Base-by-base conservation (phyloP, 2,797 vertebrate species). In the Setipinna tenuifilis region DNA sequence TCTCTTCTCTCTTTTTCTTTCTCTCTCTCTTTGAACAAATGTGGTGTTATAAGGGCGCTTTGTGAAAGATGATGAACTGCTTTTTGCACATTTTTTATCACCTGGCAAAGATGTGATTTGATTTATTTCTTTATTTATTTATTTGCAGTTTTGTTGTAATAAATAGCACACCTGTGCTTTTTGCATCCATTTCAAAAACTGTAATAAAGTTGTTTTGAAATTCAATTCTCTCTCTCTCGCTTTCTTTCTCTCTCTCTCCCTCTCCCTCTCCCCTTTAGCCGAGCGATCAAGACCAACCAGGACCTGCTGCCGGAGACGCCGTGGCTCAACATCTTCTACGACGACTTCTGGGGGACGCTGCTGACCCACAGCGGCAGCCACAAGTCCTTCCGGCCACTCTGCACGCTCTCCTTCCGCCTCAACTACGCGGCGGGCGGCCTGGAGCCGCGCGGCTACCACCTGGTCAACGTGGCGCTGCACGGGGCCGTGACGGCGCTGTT, bases 271-370 rank as follows among this genome's bases (percentile, higher is more conserved):
- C 88, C 92, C 94, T 92, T n/a, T 90, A 99, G 98, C 94, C 98
- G 98, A 90, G 98, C 98, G 83, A 99, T 99, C 96, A 99, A 98
- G 95, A 99, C 98, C 84, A 99, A 99, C 94, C 98, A 99, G 91
- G 98, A 99, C 93, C 97, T 99, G 87, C 97, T 99, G 57, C 97
- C 98, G 0, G 98, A 99, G 94, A 99, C 98, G 0, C 98, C 98
- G 0, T 99, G 98, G 98, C 97, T 93, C 2, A 98, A 99, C 86
- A 97, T 99, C 92, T 99, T 99, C 95, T 99, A 98, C 87, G 97
- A 99, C 89, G 98, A 99, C 93, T 99, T 99, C 89, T 99, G 98
- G 98, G 98, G 98, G 23, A 99, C 98, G 0, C 93, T 99, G 71
- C 98, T 99, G 86, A 99, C 98, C 0, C 98, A 99, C 95, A 99